Base-by-base conservation (phyloP, 2,888 invertebrate species). In the Athalia circularis region DNA sequence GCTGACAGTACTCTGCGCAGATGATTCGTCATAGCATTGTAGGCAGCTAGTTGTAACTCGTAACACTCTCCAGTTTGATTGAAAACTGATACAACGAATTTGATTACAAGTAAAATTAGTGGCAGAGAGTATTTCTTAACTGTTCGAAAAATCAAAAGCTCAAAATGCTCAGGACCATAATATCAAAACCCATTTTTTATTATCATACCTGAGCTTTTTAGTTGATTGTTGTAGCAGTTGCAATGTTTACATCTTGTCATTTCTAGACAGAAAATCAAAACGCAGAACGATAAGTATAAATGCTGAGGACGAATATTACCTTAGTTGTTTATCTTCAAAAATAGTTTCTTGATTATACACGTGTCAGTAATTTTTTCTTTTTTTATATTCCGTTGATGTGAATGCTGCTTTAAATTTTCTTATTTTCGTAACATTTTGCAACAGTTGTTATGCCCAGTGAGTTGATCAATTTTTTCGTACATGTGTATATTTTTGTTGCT, bases 21-120 rank as follows among this genome's bases (percentile, higher is more conserved):
- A 68, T 90, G 90, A n/a, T 82, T 80, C 52, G 83, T 85, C 90
- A 90, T 89, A 4, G 86, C 86, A 80, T 89, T 88, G 77, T 87
- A 89, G 11, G 87, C 84, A 9, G 85, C 80, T 79, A 89, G 80
- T 85, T 89, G 89, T 68, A 88, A 82, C 59, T 86, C 86, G 80
- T 85, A 88, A 64, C 81, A 86, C 75, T 90, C 84, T n/a, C 90
- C 90, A 52, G 84, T 87, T 74, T 86, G 88, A 82, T 89, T 90
- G 80, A 87, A 88, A 5, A 83, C 87, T 88, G 80, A 7, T 64
- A 4, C 5, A 8, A 43, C 45, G 45, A 65, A n/a, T 4, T 45
- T 4, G 15, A 65, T 64, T 9, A n/a, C 5, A 64, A 3, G 45
- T 29, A 29, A 43, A 65, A 65, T 65, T 29, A 11, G 54, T 43